Percentiles rank a stretch among this genome's conserved stretches.
phyloP scores from a whole-genome alignment of 2,888 invertebrate genomes.

The Lordiphosa fenestrarum region DNA sequence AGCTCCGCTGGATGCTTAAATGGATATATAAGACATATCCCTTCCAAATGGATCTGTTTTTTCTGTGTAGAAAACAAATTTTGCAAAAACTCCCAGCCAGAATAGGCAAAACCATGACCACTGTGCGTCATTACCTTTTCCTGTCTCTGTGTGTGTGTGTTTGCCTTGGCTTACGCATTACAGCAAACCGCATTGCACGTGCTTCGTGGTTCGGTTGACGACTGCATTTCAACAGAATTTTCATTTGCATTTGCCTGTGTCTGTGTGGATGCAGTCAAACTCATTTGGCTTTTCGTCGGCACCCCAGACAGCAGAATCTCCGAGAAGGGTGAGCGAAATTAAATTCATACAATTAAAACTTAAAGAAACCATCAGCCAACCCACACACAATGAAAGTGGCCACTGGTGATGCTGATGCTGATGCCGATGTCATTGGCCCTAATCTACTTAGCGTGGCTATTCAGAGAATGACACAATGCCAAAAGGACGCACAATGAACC shows the following conservation, averaged over 20 bases:
- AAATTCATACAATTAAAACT: slow-evolving; percentile 50
- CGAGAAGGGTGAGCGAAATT: slow-evolving; percentile 42
- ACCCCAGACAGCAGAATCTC: slow-evolving; percentile 20
- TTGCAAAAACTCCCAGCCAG: too few species aligned
- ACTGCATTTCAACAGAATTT: slow-evolving; percentile 45
- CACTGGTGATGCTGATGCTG: slow-evolving; percentile 28
- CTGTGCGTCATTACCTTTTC: neutral
- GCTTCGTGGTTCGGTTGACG: slow-evolving; percentile 49
- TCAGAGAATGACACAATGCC: slow-evolving; percentile 49
- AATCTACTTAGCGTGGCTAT: slow-evolving; percentile 61
- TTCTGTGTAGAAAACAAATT: too few species aligned
- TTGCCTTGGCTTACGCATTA: slow-evolving; percentile 43
- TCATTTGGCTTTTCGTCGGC: slow-evolving; percentile 60
- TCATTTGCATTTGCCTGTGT: slow-evolving; percentile 27
- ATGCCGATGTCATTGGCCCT: slow-evolving; percentile 58
- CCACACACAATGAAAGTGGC: slow-evolving; percentile 8
- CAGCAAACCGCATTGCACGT: slow-evolving; percentile 40
- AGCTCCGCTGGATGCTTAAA: too few species aligned
- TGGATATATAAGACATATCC: too few species aligned
- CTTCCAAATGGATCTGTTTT: too few species aligned
- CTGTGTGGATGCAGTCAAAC: slow-evolving; percentile 48
- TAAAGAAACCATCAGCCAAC: slow-evolving; percentile 2
- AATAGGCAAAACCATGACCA: too few species aligned
- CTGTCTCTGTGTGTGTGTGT: slow-evolving; percentile 15
- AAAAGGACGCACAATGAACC: slow-evolving; percentile 52